Conservation (phyloP, 2,888 invertebrate species). For the Metopia argyrocephala region DNA sequence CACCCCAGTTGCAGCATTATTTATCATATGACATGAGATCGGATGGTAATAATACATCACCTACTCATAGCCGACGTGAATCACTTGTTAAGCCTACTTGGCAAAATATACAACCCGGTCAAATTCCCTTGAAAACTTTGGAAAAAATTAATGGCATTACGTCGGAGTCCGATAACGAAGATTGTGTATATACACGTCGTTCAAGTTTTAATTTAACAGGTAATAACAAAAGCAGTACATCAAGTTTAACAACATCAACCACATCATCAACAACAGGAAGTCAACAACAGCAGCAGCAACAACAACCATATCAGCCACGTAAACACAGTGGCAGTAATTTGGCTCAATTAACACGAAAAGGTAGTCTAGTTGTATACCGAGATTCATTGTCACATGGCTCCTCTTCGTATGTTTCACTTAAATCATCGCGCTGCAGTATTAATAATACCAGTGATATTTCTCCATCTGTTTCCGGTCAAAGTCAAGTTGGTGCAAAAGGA, state of each 20-base stretch:
- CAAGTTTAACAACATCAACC: conserved; percentile 59
- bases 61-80: conserved; percentile 71
- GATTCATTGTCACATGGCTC: conserved; percentile 47
- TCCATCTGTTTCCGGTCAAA: conserved; percentile 5
- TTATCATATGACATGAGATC: conserved; percentile 42
- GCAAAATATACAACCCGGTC: conserved; percentile 78
- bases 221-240: conserved; percentile 65
- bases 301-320: conserved; percentile 14
- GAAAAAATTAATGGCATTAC: conserved; percentile 76
- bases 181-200: conserved; percentile 71
- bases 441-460: conserved; percentile 33
- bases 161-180: conserved; percentile 74
- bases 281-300: conserved; percentile 46
- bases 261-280: conserved; percentile 25
- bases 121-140: conserved; percentile 75
- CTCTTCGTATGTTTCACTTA: conserved; percentile 64
- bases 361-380: conserved; percentile 61
- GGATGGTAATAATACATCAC: conserved; percentile 43
- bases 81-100: conserved; percentile 78
- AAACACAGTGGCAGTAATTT: conserved; percentile 68
- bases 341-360: conserved; percentile 60
- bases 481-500: conserved; percentile 4
- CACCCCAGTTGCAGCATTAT: conserved; percentile 15
- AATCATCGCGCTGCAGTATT: conserved; percentile 48
- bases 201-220: conserved; percentile 70